Evolutionary conservation across 2,888 invertebrate species (phyloP).

Genomic region (Bembecia ichneumoniformis): DNA sequence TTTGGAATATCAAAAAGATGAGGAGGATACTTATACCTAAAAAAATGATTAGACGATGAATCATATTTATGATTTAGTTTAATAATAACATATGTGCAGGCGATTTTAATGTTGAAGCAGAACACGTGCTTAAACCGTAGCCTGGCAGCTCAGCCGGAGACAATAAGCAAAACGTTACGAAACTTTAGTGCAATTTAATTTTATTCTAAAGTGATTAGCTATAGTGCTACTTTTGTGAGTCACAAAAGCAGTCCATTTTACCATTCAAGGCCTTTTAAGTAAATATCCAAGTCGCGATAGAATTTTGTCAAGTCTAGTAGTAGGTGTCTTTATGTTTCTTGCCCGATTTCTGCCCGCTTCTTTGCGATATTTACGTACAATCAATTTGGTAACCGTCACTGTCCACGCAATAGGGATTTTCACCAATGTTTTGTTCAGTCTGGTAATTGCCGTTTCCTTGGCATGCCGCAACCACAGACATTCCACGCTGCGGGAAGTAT

Average conservation of each 20-base stretch:
- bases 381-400: slow-evolving; percentile 65
- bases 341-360: too few relatives aligned
- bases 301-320: too few relatives aligned
- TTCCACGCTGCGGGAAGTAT: slow-evolving; percentile 60
- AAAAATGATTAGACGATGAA: background rate
- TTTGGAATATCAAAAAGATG: background rate
- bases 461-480: slow-evolving; percentile 63
- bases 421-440: slow-evolving; percentile 63
- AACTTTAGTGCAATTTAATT: too few relatives aligned
- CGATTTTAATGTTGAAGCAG: background rate
- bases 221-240: too few relatives aligned
- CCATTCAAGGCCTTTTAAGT: too few relatives aligned
- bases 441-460: slow-evolving; percentile 72
- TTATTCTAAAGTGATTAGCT: too few relatives aligned
- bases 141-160: too few relatives aligned
- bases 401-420: slow-evolving; percentile 73
- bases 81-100: background rate
- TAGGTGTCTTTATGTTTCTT: too few relatives aligned
- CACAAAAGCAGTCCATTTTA: too few relatives aligned
- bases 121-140: too few relatives aligned
- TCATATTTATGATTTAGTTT: background rate
- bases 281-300: too few relatives aligned
- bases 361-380: slow-evolving; percentile 9
- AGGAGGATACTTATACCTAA: background rate
- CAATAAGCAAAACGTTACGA: too few relatives aligned